phyloP scores from a whole-genome alignment of 1,140 invertebrate genomes.

The Conus ventricosus region DNA sequence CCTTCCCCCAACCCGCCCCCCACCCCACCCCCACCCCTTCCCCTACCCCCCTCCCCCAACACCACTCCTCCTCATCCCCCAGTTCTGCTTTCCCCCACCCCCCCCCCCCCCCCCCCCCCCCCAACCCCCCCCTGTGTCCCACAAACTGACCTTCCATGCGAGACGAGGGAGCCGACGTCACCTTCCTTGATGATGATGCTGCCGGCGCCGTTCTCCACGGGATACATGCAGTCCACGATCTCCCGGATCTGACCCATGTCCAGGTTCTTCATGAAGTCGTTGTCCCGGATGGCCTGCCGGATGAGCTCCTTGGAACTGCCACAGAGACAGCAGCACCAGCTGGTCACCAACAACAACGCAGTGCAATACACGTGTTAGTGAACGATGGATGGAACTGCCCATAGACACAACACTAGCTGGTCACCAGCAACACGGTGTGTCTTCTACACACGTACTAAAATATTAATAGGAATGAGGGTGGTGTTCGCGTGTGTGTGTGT shows the following conservation, averaged over 20 bases:
- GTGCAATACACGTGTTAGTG: no score
- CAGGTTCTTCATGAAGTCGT: slow-evolving; percentile 99
- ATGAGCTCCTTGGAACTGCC: slow-evolving; percentile 95
- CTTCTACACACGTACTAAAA: no score
- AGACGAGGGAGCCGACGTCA: slow-evolving; percentile 92
- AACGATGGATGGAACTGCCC: no score
- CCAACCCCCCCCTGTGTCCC: neutral
- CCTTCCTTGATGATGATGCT: slow-evolving; percentile 98
- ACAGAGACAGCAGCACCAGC: slow-evolving; percentile 12
- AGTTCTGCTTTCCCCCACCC: neutral
- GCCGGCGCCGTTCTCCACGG: slow-evolving; percentile 83
- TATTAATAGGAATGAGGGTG: no score
- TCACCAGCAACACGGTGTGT: no score
- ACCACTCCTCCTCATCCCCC: no score
- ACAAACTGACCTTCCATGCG: slow-evolving; percentile 18
- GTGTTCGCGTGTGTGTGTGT: no score
- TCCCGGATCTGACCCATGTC: slow-evolving; percentile 97
- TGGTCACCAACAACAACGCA: no score
- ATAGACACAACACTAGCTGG: no score
- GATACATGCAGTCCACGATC: slow-evolving; percentile 99
- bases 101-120: neutral
- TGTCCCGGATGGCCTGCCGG: slow-evolving; percentile 96
- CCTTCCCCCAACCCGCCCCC: no score
- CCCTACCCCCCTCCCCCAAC: no score
- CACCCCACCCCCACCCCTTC: no score